These are phyloP conservation scores for Clupea harengus DNA, from an alignment of 2,113 vertebrate genomes.

Conservation along the genomic window DNA sequence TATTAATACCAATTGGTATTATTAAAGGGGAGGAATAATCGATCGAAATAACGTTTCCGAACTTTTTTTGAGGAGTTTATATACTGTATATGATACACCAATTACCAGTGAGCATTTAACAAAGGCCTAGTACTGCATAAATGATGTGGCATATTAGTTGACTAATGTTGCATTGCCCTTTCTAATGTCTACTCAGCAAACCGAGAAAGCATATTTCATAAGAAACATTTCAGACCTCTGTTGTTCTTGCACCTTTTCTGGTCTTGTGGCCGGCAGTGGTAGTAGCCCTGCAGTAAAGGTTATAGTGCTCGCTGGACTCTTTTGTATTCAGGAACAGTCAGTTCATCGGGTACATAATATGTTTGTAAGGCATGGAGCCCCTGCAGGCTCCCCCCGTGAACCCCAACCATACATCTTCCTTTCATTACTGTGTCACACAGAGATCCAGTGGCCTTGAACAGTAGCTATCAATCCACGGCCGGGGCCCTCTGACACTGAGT, in stretches of 20 bases:
- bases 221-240: neutral
- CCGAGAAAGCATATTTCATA: neutral
- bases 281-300: conserved; percentile 21
- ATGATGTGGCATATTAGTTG: neutral
- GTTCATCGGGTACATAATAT: conserved; percentile 65
- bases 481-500: conserved; percentile 47
- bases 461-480: conserved; percentile 58
- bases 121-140: neutral
- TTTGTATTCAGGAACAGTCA: conserved; percentile 57
- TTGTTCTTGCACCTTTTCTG: neutral
- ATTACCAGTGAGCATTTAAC: neutral
- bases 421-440: conserved; percentile 68
- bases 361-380: conserved; percentile 66
- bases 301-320: conserved; percentile 38
- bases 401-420: conserved; percentile 64
- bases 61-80: too few relatives aligned
- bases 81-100: too few relatives aligned
- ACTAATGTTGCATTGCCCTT: conserved; percentile 21
- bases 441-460: conserved; percentile 63
- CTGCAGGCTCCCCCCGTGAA: conserved; percentile 54
- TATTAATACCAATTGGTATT: too few relatives aligned
- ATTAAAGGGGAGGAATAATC: too few relatives aligned
- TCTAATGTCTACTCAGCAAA: neutral
- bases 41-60: too few relatives aligned
- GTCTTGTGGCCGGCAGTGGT: neutral